Evolutionary conservation across 2,888 invertebrate genomes (phyloP).

Genomic region (Rhamnusium bicolor): DNA sequence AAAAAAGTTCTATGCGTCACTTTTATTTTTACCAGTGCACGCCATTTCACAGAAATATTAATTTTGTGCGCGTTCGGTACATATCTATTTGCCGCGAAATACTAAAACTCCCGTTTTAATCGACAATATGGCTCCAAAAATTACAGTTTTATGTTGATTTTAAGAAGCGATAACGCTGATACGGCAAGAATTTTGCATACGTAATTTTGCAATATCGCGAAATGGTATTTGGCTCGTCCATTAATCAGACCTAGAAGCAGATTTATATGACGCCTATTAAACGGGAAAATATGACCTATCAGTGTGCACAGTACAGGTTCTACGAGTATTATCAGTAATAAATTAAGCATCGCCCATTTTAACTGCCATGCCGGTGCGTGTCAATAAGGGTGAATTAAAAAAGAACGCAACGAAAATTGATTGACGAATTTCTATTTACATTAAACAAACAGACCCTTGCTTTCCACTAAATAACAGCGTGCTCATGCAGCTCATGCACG

Average conservation of each 20-base stretch:
- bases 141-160: conserved; percentile 25
- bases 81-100: background rate
- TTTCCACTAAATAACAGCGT: background rate
- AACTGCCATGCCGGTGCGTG: background rate
- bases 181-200: conserved; percentile 22
- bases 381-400: conserved; percentile 13
- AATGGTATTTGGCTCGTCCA: conserved; percentile 12
- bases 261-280: conserved; percentile 36
- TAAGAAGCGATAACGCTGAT: conserved; percentile 19
- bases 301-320: conserved; percentile 6
- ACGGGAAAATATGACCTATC: conserved; percentile 24
- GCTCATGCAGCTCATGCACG: background rate
- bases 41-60: background rate
- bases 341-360: conserved; percentile 5
- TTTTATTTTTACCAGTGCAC: background rate
- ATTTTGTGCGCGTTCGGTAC: background rate
- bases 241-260: conserved; percentile 30
- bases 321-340: conserved; percentile 28
- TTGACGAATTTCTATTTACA: conserved; percentile 5
- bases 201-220: conserved; percentile 22
- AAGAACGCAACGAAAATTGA: conserved; percentile 6
- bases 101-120: background rate
- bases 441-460: conserved; percentile 10
- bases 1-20: background rate
- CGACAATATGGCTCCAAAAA: background rate